Percentiles rank a stretch among this genome's conserved stretches.
phyloP scores from a whole-genome alignment of 2,113 vertebrate genomes.

The Phalacrocorax brasilianus region DNA sequence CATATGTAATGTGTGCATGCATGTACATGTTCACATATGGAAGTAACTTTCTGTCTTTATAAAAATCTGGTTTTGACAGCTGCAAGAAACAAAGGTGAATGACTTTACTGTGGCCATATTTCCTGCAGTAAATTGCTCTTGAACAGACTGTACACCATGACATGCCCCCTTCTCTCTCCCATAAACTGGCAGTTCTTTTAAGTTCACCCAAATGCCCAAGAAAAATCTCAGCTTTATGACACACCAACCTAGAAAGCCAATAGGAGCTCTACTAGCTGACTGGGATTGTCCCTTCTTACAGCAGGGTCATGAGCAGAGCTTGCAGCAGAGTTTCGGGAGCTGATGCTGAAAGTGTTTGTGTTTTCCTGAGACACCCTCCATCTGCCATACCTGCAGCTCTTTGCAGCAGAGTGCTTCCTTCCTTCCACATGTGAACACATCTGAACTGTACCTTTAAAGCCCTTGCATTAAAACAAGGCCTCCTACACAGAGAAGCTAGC shows the following conservation, averaged over 20 bases:
- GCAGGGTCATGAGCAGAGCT: not conserved
- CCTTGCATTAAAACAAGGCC: not conserved
- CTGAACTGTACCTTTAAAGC: not conserved
- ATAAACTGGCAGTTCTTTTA: not conserved
- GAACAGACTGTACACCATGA: not conserved
- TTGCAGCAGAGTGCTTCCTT: not conserved
- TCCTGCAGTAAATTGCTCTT: not conserved
- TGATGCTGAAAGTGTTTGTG: not conserved
- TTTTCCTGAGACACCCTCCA: not conserved
- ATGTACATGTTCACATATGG: fast-evolving
- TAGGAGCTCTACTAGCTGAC: not conserved
- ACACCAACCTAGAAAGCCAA: not conserved
- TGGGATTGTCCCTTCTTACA: not conserved
- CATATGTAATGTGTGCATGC: not conserved
- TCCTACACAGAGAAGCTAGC: not conserved
- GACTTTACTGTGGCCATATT: not conserved
- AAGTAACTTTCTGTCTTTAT: not conserved
- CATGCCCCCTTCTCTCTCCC: not conserved
- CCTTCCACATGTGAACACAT: not conserved
- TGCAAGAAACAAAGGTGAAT: not conserved
- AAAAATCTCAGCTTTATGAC: not conserved
- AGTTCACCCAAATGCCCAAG: not conserved
- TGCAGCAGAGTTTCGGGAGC: not conserved
- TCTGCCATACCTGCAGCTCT: not conserved
- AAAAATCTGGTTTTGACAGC: not conserved